Percentiles rank a stretch among this genome's conserved stretches.
phyloP scores from a whole-genome alignment of 2,888 invertebrate species.

The Polyommatus icarus region DNA sequence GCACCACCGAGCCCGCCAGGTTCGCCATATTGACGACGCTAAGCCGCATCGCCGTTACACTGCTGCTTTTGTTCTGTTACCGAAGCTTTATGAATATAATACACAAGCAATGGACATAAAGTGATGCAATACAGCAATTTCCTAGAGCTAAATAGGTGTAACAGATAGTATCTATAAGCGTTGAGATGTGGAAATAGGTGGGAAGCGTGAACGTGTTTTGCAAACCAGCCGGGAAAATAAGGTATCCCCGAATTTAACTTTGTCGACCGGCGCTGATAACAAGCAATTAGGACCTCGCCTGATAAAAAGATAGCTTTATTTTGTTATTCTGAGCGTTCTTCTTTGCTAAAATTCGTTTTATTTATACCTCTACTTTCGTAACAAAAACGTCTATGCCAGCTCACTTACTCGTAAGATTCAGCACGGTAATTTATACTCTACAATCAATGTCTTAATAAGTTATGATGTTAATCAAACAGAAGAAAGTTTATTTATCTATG shows the following conservation, averaged over 20 bases:
- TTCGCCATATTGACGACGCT: conserved; percentile 10
- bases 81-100: background rate
- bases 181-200: conserved; percentile 79
- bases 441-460: too few species aligned
- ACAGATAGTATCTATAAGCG: conserved; percentile 78
- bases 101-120: conserved; percentile 52
- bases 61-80: conserved; percentile 17
- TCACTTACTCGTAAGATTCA: background rate
- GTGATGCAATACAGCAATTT: conserved; percentile 37
- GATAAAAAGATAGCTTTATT: conserved; percentile 26
- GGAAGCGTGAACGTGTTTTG: conserved; percentile 79
- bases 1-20: conserved; percentile 46
- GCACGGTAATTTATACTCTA: background rate
- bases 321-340: background rate
- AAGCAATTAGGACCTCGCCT: conserved; percentile 55
- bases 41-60: conserved; percentile 32
- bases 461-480: background rate
- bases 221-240: conserved; percentile 77
- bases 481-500: background rate
- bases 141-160: conserved; percentile 61
- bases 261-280: conserved; percentile 72
- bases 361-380: background rate
- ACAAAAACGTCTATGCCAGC: background rate
- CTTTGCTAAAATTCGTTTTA: background rate
- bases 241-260: conserved; percentile 76